phyloP scores from a whole-genome alignment of 2,797 vertebrate genomes.

The Lemur catta region DNA sequence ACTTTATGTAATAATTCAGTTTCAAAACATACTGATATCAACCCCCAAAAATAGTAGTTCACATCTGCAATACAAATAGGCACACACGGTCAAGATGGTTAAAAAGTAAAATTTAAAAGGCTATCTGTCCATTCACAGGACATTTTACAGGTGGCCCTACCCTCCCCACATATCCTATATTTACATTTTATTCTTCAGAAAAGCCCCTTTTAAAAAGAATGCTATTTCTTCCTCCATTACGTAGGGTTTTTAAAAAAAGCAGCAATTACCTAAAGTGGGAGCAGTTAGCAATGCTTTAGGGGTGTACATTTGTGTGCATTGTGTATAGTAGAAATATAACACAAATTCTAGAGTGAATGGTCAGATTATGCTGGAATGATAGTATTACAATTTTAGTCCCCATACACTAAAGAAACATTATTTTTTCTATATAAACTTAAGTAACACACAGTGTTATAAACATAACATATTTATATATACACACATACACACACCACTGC shows the following conservation, averaged over 20 bases:
- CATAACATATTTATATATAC: background rate
- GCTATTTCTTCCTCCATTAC: background rate
- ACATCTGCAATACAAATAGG: conserved; percentile 84
- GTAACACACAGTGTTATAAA: conserved; percentile 68
- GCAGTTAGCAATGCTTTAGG: conserved; percentile 37
- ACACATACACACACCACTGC: background rate
- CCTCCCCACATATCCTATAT: conserved; percentile 46
- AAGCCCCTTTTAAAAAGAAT: conserved; percentile 65
- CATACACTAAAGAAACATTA: conserved; percentile 53
- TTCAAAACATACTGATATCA: conserved; percentile 73
- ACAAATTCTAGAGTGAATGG: conserved; percentile 33
- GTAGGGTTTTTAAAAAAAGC: conserved; percentile 60
- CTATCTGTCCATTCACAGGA: conserved; percentile 74
- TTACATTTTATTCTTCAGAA: conserved; percentile 67
- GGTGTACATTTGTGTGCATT: conserved; percentile 6
- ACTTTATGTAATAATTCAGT: conserved; percentile 78
- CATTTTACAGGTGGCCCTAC: conserved; percentile 47
- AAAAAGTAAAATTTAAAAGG: conserved; percentile 82
- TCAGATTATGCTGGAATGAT: conserved; percentile 56
- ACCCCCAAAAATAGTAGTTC: conserved; percentile 76
- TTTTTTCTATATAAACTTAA: conserved; percentile 42
- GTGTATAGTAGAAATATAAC: conserved; percentile 6
- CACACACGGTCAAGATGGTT: conserved; percentile 85
- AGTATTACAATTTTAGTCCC: conserved; percentile 71
- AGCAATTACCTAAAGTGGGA: conserved; percentile 52